phyloP scores from a whole-genome alignment of 1,140 invertebrate genomes.

The Ptiloglossa arizonensis region DNA sequence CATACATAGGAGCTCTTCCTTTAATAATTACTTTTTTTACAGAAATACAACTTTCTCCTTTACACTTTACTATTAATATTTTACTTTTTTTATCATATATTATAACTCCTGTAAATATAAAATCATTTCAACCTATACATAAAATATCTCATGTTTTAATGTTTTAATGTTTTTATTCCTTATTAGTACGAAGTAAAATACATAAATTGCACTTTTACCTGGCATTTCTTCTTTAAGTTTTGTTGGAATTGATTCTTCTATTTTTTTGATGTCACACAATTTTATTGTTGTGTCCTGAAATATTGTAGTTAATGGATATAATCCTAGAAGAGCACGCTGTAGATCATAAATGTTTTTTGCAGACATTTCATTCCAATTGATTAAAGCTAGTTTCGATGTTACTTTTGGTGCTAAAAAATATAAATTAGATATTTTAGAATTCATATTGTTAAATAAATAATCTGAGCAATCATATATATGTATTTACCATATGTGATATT shows the following conservation, averaged over 20 bases:
- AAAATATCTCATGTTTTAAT: constrained; percentile 21
- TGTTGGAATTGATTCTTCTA: constrained; percentile 31
- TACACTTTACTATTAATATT: constrained; percentile 83
- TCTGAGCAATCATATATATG: background rate
- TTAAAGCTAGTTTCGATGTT: constrained; percentile 82
- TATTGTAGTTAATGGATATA: constrained; percentile 84
- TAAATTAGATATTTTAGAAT: constrained; percentile 27
- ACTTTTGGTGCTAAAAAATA: constrained; percentile 88
- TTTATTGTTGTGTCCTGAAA: constrained; percentile 84
- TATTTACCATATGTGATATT: constrained; percentile 87
- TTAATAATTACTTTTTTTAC: constrained; percentile 83
- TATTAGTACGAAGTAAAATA: background rate
- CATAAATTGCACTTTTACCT: constrained; percentile 18
- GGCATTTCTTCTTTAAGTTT: constrained; percentile 10
- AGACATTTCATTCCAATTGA: constrained; percentile 85
- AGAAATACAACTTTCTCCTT: constrained; percentile 83
- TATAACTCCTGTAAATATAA: constrained; percentile 77
- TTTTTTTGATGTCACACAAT: constrained; percentile 82
- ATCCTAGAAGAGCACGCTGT: constrained; percentile 85
- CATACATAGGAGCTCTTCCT: constrained; percentile 84
- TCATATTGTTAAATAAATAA: background rate
- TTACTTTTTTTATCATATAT: constrained; percentile 82
- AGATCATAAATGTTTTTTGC: constrained; percentile 85
- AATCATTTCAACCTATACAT: constrained; percentile 19
- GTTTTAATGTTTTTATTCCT: constrained; percentile 15